Evolutionary conservation across 2,888 invertebrate species (phyloP), one percentile per base, ranked within the genome.

Genomic region (Leucophenga montana): DNA sequence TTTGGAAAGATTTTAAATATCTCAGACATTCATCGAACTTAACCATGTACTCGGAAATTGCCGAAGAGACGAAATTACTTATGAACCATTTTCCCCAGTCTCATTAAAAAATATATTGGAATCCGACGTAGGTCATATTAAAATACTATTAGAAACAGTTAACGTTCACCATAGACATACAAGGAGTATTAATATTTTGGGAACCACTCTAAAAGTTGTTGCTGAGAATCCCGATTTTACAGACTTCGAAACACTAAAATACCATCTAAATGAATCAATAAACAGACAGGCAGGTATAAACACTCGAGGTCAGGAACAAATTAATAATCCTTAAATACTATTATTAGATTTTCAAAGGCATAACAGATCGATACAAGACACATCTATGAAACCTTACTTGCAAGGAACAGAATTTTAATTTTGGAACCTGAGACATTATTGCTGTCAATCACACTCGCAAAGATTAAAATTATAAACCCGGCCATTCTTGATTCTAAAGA

Each of bases 81-180:
- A 44, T 31, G 53, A 59, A 62, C 31, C 53, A 64, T 61, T 73
- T 73, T 70, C 68, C 72, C 14, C 59, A 67, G 50, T 46, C 73
- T 18, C 71, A 75, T 27, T 71, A 68, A 71, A 68, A 31, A 71
- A 71, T 14, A 69, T 73, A 53, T 39, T 73, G 16, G 67, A 70
- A 16, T 50, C 69, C 18, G 71, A 73, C 56, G 56, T 69, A 39
- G 54, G 54, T 9, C 70, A 70, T 62, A 61, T 75, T 39, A 67
- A 64, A n/a, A 75, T 68, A 54, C 70, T 68, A 16, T 46, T 72
- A 67, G 56, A 16, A 50, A 53, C 61, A 65, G 46, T 66, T 33
- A 48, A 69, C 46, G 54, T 61, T 66, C n/a, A n/a, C n/a, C n/a
- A n/a, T n/a, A n/a, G n/a, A n/a, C 71, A 73, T 44, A 68, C 69